Evolutionary conservation across 1,140 invertebrate species (phyloP).

Genomic region (Diuraphis noxia): DNA sequence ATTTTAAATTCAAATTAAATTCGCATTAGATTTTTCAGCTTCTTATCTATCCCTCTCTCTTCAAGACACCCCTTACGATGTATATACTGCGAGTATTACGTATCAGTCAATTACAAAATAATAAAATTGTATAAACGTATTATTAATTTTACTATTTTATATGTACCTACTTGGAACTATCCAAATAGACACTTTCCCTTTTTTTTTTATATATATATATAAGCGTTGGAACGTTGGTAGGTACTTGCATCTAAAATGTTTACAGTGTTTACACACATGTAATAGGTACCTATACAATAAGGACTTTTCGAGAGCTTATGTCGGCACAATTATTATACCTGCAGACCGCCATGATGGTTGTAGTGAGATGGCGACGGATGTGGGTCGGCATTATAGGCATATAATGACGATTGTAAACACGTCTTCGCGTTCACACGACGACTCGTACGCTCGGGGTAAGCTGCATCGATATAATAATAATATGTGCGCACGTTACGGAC

Average conservation of each 20-base stretch:
- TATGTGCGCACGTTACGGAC: neutral
- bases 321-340: neutral
- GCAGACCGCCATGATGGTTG: too few species aligned
- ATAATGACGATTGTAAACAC: neutral
- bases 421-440: neutral
- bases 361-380: neutral
- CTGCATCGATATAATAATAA: neutral
- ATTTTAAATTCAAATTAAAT: too few species aligned
- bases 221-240: neutral
- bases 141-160: neutral
- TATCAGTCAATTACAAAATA: neutral
- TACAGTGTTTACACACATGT: neutral
- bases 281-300: neutral
- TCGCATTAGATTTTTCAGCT: too few species aligned
- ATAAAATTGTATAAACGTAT: neutral
- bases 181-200: neutral
- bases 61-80: neutral
- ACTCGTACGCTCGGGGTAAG: neutral
- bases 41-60: rapidly evolving
- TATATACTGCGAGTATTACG: neutral
- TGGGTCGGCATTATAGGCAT: neutral
- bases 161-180: neutral
- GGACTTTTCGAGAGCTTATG: neutral
- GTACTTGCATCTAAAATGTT: neutral
- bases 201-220: too few species aligned